Evolutionary conservation across 2,797 vertebrate genomes (phyloP).

Genomic region (Syngnathus acus): DNA sequence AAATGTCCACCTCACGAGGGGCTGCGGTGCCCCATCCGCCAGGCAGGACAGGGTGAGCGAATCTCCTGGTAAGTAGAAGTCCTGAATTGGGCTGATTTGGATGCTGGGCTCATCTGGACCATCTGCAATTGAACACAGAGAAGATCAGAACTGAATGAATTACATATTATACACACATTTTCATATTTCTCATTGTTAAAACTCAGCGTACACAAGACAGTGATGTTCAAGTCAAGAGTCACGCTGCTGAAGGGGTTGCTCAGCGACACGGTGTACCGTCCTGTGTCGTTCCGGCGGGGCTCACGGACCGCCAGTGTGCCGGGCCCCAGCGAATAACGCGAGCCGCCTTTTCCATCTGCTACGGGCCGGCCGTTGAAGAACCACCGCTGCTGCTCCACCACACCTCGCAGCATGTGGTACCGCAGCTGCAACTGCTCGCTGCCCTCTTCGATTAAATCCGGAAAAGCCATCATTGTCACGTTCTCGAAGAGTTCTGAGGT

Average conservation of each 20-base stretch:
- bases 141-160: background rate
- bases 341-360: conserved; percentile 8
- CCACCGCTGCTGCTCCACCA: conserved; percentile 62
- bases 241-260: conserved; percentile 69
- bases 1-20: conserved; percentile 64
- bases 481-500: conserved; percentile 52
- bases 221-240: conserved; percentile 35
- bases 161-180: no score
- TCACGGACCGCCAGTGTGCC: conserved; percentile 55
- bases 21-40: conserved; percentile 64
- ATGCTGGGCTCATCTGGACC: conserved; percentile 71
- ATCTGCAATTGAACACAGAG: conserved; percentile 52
- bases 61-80: conserved; percentile 51
- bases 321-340: conserved; percentile 32
- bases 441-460: conserved; percentile 47
- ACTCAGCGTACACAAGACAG: conserved; percentile 70
- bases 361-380: conserved; percentile 50
- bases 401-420: conserved; percentile 54
- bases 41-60: conserved; percentile 61
- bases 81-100: conserved; percentile 36
- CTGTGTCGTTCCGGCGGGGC: conserved; percentile 54
- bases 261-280: conserved; percentile 65
- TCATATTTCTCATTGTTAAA: no score
- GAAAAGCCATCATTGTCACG: conserved; percentile 24
- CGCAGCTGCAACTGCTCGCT: conserved; percentile 37